phyloP scores from a whole-genome alignment of 2,797 vertebrate genomes.

The Falco novaeseelandiae region DNA sequence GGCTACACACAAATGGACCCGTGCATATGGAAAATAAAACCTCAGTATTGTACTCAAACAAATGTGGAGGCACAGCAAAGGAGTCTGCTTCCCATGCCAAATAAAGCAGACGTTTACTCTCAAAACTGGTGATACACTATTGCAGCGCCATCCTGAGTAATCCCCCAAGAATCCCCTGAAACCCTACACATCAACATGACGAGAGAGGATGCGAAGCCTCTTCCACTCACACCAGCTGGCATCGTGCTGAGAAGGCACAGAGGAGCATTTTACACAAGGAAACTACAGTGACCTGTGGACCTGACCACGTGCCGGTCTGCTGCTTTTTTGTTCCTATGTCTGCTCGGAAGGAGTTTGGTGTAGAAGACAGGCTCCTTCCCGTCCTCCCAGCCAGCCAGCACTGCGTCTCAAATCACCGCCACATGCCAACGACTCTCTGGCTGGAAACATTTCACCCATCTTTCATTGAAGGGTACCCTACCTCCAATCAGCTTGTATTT shows the following conservation, averaged over 20 bases:
- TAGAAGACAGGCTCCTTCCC: background rate
- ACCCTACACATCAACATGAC: rapidly evolving
- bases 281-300: background rate
- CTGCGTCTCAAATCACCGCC: rapidly evolving
- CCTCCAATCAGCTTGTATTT: background rate
- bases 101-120: background rate
- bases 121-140: rapidly evolving
- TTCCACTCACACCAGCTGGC: background rate
- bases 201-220: background rate
- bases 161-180: background rate
- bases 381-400: rapidly evolving
- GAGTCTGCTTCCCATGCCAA: background rate
- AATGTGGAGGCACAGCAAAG: background rate
- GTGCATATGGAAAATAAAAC: background rate
- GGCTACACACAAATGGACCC: rapidly evolving
- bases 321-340: rapidly evolving
- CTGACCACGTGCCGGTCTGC: rapidly evolving
- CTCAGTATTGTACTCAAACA: background rate
- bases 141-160: background rate
- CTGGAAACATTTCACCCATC: background rate
- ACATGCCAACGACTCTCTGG: background rate
- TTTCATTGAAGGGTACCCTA: background rate
- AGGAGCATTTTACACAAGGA: rapidly evolving
- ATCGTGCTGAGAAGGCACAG: rapidly evolving
- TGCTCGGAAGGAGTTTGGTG: background rate